Percentiles rank a stretch among this genome's conserved stretches.
Evolutionary conservation across 2,797 vertebrate genomes (phyloP).

Genomic region (Nasua narica): DNA sequence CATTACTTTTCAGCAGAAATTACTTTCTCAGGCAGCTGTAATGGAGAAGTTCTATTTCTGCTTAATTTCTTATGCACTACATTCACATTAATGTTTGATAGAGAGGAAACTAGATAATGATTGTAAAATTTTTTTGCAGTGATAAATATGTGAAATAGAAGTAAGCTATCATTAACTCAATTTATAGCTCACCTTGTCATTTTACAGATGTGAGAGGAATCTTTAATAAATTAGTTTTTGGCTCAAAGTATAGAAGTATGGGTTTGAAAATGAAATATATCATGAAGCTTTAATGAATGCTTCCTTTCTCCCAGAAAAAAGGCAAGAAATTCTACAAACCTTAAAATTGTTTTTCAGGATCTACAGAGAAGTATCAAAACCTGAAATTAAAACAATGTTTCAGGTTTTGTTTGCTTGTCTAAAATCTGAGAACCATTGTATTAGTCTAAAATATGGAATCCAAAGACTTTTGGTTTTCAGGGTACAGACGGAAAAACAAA

Average conservation of each 20-base stretch:
- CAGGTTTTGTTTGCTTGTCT: neutral
- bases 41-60: neutral
- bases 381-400: neutral
- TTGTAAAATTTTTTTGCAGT: neutral
- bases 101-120: neutral
- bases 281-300: constrained; percentile 36
- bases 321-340: neutral
- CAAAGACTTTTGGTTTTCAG: neutral
- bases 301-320: neutral
- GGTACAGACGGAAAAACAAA: neutral
- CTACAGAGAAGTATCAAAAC: neutral
- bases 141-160: neutral
- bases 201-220: neutral
- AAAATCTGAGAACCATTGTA: neutral
- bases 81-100: constrained; percentile 28
- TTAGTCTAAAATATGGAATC: neutral
- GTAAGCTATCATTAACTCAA: constrained; percentile 11
- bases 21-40: neutral
- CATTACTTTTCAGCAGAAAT: constrained; percentile 14
- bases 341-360: neutral
- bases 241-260: neutral
- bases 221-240: constrained; percentile 34
- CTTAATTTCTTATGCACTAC: neutral
- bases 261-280: constrained; percentile 15
- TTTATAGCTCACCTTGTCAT: constrained; percentile 19